Conservation (phyloP, 2,797 vertebrate genomes). For the Protonibea diacanthus region DNA sequence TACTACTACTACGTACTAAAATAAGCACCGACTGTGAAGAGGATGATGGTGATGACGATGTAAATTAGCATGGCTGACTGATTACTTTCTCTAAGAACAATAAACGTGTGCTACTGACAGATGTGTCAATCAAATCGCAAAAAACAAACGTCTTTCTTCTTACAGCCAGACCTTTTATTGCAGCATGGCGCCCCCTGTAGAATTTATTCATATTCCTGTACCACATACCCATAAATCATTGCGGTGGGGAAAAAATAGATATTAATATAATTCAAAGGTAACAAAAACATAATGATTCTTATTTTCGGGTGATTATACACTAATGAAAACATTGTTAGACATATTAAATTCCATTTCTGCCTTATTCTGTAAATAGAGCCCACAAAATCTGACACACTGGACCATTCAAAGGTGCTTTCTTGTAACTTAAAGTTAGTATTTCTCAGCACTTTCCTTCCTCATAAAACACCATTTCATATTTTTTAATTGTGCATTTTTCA, state of each 20-base stretch:
- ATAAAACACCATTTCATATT: not conserved
- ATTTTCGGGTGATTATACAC: too few species aligned
- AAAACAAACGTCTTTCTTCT: not conserved
- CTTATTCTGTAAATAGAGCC: too few species aligned
- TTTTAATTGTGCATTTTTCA: not conserved
- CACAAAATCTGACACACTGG: too few species aligned
- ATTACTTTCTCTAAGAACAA: not conserved
- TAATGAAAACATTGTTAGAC: too few species aligned
- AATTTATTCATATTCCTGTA: not conserved
- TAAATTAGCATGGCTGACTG: not conserved
- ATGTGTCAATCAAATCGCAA: not conserved
- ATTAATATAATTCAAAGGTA: too few species aligned
- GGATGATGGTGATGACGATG: not conserved
- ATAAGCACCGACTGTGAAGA: not conserved
- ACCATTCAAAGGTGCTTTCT: not conserved
- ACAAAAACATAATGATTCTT: too few species aligned
- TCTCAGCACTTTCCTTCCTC: not conserved
- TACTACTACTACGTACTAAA: not conserved
- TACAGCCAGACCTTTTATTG: not conserved
- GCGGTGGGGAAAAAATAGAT: not conserved
- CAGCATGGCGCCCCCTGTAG: constrained; percentile 46
- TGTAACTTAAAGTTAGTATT: not conserved
- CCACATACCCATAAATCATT: not conserved
- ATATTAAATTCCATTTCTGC: too few species aligned
- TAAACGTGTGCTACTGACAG: not conserved